These are phyloP conservation scores for Myrmecobius fasciatus DNA, from an alignment of 2,113 vertebrate species.

Conservation along the genomic window DNA sequence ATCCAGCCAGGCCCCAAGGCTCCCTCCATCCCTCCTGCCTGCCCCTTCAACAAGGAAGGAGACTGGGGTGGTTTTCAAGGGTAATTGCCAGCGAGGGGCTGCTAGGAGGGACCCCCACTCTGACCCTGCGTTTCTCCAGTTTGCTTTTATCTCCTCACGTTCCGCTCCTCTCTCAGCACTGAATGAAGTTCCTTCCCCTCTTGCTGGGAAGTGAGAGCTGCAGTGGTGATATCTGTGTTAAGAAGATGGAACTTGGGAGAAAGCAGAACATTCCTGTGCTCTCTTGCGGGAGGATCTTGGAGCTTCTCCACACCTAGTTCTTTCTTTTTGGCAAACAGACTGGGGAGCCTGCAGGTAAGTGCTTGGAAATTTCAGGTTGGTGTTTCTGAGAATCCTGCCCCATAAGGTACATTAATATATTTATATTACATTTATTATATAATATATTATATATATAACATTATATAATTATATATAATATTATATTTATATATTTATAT, in stretches of 20 bases:
- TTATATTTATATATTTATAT: too few relatives aligned
- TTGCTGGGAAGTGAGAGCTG: not conserved
- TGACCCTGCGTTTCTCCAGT: not conserved
- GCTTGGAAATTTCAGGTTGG: not conserved
- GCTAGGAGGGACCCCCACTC: not conserved
- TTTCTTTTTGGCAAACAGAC: not conserved
- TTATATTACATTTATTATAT: too few relatives aligned
- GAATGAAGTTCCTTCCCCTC: not conserved
- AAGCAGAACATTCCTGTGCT: not conserved
- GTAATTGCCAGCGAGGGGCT: not conserved
- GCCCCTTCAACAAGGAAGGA: fast-evolving
- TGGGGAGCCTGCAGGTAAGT: not conserved
- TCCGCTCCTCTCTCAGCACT: fast-evolving
- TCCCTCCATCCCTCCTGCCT: slow-evolving; percentile 7
- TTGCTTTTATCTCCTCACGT: not conserved
- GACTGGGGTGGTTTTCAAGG: not conserved
- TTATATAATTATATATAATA: too few relatives aligned
- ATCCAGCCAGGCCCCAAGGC: slow-evolving; percentile 8
- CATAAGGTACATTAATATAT: too few relatives aligned
- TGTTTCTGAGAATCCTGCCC: not conserved
- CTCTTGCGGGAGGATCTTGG: not conserved
- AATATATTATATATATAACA: too few relatives aligned
- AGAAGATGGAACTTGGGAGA: not conserved
- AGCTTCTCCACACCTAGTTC: not conserved
- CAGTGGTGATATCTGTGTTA: not conserved